Percentiles rank a stretch among this genome's conserved stretches.
These are phyloP conservation scores for Synanthedon myopaeformis DNA, from an alignment of 2,888 invertebrate genomes.

Conservation along the genomic window DNA sequence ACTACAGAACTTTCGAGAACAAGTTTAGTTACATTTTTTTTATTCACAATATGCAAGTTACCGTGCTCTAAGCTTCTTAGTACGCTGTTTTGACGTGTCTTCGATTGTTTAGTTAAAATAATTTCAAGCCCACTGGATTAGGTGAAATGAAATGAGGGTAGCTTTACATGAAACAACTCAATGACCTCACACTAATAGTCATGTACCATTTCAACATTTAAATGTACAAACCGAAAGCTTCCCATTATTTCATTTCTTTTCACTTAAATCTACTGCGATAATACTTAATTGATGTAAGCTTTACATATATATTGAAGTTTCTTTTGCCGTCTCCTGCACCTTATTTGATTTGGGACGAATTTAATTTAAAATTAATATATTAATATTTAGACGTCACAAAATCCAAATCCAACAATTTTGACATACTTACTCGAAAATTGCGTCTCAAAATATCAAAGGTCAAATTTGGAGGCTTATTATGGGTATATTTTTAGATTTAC, in stretches of 20 bases:
- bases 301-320: slow-evolving; percentile 8
- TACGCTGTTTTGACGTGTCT: slow-evolving; percentile 45
- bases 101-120: slow-evolving; percentile 44
- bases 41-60: slow-evolving; percentile 16
- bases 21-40: slow-evolving; percentile 14
- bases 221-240: too few species aligned
- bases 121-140: slow-evolving; percentile 45
- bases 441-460: slow-evolving; percentile 35
- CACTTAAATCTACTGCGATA: slow-evolving; percentile 51
- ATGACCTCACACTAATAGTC: slow-evolving; percentile 43
- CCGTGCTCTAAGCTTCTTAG: slow-evolving; percentile 11
- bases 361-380: slow-evolving; percentile 16
- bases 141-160: slow-evolving; percentile 39
- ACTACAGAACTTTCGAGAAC: slow-evolving; percentile 14
- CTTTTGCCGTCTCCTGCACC: slow-evolving; percentile 27
- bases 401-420: slow-evolving; percentile 10
- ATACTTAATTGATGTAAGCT: slow-evolving; percentile 14
- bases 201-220: too few species aligned
- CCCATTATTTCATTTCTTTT: slow-evolving; percentile 25
- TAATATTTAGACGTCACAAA: slow-evolving; percentile 8
- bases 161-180: slow-evolving; percentile 46
- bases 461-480: slow-evolving; percentile 24
- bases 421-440: neutral
- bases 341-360: slow-evolving; percentile 40
- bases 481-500: slow-evolving; percentile 33